Percentiles rank a stretch among this genome's conserved stretches.
Evolutionary conservation across 92 coral and sea anemone genomes (phyloP).

Genomic region (Anthopleura xanthogrammica): DNA sequence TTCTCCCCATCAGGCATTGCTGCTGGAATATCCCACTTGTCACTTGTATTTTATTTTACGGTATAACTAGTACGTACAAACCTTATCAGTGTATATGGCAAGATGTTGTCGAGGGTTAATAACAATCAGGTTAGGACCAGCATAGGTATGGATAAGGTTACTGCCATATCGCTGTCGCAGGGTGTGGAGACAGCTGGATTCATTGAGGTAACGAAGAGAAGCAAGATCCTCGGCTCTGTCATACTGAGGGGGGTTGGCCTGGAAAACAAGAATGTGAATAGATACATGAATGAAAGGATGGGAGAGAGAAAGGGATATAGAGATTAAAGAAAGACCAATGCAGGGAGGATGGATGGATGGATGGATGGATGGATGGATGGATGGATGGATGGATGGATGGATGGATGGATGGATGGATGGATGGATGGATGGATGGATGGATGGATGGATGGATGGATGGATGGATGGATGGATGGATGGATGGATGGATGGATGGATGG

Average conservation of each 20-base stretch:
- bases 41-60: neutral
- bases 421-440: neutral
- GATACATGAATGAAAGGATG: neutral
- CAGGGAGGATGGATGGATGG: neutral
- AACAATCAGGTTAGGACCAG: constrained; percentile 91
- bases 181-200: constrained; percentile 97
- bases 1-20: too few relatives aligned
- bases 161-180: constrained; percentile 94
- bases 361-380: neutral
- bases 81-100: constrained; percentile 89
- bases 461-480: neutral
- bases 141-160: constrained; percentile 91
- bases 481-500: neutral
- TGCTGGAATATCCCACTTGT: too few relatives aligned
- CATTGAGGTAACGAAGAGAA: constrained; percentile 91
- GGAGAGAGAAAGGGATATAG: neutral
- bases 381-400: neutral
- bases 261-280: constrained; percentile 3
- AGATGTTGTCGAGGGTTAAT: constrained; percentile 82
- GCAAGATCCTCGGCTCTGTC: constrained; percentile 98
- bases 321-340: neutral
- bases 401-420: neutral
- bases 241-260: constrained; percentile 98
- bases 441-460: neutral
- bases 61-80: constrained; percentile 6